phyloP scores from a whole-genome alignment of 1,140 invertebrate genomes.

The Cherax quadricarinatus region DNA sequence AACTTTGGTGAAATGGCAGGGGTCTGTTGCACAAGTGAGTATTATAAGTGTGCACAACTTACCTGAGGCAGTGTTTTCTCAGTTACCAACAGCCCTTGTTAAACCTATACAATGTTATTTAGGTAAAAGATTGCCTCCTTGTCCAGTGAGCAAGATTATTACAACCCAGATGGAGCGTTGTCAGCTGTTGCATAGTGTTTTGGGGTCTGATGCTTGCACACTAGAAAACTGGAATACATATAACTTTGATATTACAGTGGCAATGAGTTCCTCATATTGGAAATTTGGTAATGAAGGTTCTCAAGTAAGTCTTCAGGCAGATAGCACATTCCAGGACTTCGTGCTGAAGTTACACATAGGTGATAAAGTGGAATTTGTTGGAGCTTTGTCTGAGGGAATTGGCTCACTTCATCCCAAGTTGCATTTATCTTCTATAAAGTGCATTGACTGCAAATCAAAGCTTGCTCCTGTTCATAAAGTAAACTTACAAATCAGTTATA shows the following conservation, averaged over 20 bases:
- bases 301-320: constrained; percentile 30
- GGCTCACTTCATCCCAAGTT: constrained; percentile 31
- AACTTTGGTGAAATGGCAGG: constrained; percentile 57
- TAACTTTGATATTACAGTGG: constrained; percentile 41
- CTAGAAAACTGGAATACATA: constrained; percentile 65
- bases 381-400: constrained; percentile 44
- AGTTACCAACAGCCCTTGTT: constrained; percentile 24
- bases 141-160: not conserved
- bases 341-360: constrained; percentile 32
- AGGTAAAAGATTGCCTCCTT: constrained; percentile 31
- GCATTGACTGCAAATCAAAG: constrained; percentile 42
- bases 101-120: constrained; percentile 38
- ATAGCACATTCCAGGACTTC: constrained; percentile 42
- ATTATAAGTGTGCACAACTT: constrained; percentile 41
- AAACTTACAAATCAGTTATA: not conserved
- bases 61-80: constrained; percentile 32
- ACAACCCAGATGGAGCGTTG: constrained; percentile 25
- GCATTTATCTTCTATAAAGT: constrained; percentile 29
- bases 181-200: constrained; percentile 26
- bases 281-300: constrained; percentile 49
- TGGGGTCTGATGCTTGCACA: constrained; percentile 47
- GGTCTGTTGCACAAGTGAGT: constrained; percentile 42
- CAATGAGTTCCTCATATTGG: constrained; percentile 63
- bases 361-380: constrained; percentile 64
- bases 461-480: not conserved